Conservation (phyloP, 2,888 invertebrate genomes). For the Unio delphinus region DNA sequence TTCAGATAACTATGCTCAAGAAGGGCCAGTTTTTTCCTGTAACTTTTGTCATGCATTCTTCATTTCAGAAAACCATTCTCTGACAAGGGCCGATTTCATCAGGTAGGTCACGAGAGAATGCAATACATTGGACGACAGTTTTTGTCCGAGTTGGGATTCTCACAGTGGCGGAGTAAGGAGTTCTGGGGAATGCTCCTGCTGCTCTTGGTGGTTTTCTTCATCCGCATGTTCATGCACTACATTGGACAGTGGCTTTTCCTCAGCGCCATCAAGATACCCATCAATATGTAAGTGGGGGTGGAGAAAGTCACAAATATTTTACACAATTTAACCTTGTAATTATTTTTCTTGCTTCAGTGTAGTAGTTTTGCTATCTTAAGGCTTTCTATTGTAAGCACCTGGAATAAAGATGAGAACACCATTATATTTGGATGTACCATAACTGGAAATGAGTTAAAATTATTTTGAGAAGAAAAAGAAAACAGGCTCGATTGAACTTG, state of each 20-base stretch:
- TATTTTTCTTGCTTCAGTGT: no score
- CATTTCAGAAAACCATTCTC: constrained; percentile 53
- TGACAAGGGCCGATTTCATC: constrained; percentile 54
- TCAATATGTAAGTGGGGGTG: constrained; percentile 63
- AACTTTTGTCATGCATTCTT: no score
- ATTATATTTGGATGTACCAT: no score
- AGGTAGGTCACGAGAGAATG: constrained; percentile 55
- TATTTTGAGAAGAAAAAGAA: no score
- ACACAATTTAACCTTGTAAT: not conserved
- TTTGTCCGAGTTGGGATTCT: constrained; percentile 65
- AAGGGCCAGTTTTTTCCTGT: no score
- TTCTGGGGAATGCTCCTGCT: constrained; percentile 69
- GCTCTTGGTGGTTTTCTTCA: constrained; percentile 64
- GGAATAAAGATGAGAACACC: no score
- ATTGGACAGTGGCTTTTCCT: constrained; percentile 67
- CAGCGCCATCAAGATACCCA: constrained; percentile 58
- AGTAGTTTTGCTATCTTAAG: no score
- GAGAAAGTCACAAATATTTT: not conserved
- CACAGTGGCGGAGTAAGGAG: constrained; percentile 67
- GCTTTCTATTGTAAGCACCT: no score
- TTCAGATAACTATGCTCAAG: no score
- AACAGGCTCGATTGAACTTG: no score
- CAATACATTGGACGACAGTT: constrained; percentile 64
- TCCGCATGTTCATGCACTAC: constrained; percentile 66
- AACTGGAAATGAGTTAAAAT: no score